A percentile compares a stretch with the other conserved stretches of the same genome.
Conservation (phyloP, 1,140 invertebrate species). For the Subanguina moxae region DNA sequence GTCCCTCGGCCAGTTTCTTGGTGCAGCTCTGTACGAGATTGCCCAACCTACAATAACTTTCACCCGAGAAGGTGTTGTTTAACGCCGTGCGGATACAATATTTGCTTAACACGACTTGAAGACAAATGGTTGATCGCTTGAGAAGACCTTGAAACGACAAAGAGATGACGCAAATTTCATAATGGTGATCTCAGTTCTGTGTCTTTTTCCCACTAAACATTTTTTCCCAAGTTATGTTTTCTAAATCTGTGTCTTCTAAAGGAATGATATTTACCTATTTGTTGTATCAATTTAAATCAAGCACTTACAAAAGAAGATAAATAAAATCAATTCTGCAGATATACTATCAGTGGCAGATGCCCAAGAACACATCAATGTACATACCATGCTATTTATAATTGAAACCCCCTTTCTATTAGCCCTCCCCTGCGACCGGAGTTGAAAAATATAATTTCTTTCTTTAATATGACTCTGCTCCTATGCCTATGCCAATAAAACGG, state of each 20-base stretch:
- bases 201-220: background rate
- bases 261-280: no score
- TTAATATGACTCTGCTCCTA: no score
- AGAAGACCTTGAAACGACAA: background rate
- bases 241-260: background rate
- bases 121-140: conserved; percentile 12
- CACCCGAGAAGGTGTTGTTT: conserved; percentile 22
- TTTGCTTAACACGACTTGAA: conserved; percentile 6
- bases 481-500: no score
- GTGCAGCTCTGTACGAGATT: conserved; percentile 17
- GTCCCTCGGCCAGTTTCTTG: conserved; percentile 17
- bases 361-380: no score
- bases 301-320: no score
- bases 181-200: background rate
- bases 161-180: background rate
- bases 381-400: no score
- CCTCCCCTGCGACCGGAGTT: no score
- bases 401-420: no score
- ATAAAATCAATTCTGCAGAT: no score
- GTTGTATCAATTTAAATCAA: no score
- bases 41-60: conserved; percentile 12
- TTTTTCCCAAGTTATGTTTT: background rate
- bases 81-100: conserved; percentile 27
- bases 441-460: no score
- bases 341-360: no score